Evolutionary conservation across 1,140 invertebrate genomes (phyloP).

Genomic region (Monochamus saltuarius): DNA sequence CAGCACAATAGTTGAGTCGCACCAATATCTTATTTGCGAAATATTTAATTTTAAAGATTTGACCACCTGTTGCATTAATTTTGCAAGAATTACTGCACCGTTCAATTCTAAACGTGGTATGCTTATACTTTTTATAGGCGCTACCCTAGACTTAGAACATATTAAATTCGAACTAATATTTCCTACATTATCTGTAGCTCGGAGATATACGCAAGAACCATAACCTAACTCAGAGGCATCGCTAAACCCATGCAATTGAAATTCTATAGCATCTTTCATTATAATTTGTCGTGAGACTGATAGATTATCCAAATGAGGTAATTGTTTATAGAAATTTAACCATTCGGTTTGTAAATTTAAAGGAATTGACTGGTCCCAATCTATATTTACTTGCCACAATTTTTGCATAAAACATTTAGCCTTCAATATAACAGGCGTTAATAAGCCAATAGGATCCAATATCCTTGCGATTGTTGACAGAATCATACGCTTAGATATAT

Average conservation of each 20-base stretch:
- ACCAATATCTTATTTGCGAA: neutral
- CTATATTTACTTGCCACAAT: slow-evolving; percentile 39
- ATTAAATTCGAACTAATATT: slow-evolving; percentile 15
- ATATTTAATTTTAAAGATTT: neutral
- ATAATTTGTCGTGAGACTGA: slow-evolving; percentile 9
- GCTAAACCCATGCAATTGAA: slow-evolving; percentile 41
- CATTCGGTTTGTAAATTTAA: slow-evolving; percentile 20
- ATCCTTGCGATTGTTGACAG: slow-evolving; percentile 33
- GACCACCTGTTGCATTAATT: neutral
- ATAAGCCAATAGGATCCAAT: slow-evolving; percentile 47
- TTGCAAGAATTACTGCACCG: slow-evolving; percentile 27
- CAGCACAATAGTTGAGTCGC: neutral
- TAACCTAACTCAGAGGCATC: slow-evolving; percentile 39
- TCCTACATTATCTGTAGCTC: slow-evolving; percentile 10
- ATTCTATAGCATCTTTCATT: neutral
- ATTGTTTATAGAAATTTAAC: neutral
- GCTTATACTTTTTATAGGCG: slow-evolving; percentile 45
- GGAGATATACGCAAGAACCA: slow-evolving; percentile 44
- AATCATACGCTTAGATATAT: slow-evolving; percentile 7
- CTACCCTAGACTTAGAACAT: slow-evolving; percentile 38
- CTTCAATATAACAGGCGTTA: slow-evolving; percentile 45
- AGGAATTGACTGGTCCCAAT: slow-evolving; percentile 50
- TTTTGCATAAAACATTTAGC: slow-evolving; percentile 50
- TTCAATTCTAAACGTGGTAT: slow-evolving; percentile 37
- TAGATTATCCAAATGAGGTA: neutral